These are phyloP conservation scores for Torymus aiolomorphi DNA, from an alignment of 2,888 invertebrate genomes.

Conservation along the genomic window DNA sequence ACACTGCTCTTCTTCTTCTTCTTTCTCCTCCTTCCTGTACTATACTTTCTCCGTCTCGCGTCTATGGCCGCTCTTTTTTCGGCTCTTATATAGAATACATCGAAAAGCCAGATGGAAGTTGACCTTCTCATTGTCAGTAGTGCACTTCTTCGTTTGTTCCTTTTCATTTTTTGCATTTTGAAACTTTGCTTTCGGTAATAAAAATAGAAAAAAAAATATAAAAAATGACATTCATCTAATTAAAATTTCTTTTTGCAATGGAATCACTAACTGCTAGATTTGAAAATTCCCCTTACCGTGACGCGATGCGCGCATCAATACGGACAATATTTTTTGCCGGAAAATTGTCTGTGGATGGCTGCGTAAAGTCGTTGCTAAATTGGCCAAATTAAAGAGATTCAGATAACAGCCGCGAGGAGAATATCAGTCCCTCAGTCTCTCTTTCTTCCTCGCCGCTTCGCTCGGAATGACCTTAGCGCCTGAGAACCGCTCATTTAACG, in stretches of 20 bases:
- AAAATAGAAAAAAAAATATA: too few relatives aligned
- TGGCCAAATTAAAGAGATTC: constrained; percentile 24
- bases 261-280: too few relatives aligned
- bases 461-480: constrained; percentile 17
- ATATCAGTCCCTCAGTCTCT: too few relatives aligned
- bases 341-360: neutral
- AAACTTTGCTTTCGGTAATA: too few relatives aligned
- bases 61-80: neutral
- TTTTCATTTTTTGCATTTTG: too few relatives aligned
- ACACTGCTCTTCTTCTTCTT: neutral
- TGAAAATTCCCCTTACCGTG: neutral
- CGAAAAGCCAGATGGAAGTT: neutral
- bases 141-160: too few relatives aligned
- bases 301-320: neutral
- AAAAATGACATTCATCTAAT: too few relatives aligned
- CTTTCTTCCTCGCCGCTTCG: neutral
- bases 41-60: too few relatives aligned
- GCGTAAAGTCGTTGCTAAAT: neutral
- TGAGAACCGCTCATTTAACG: constrained; percentile 40
- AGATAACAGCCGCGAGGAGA: neutral
- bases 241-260: too few relatives aligned
- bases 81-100: neutral
- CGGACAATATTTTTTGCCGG: neutral
- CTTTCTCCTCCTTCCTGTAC: neutral
- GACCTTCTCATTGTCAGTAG: too few relatives aligned